Percentiles rank a stretch among this genome's conserved stretches.
Evolutionary conservation across 2,888 invertebrate genomes (phyloP).

Genomic region (Agrochola litura): DNA sequence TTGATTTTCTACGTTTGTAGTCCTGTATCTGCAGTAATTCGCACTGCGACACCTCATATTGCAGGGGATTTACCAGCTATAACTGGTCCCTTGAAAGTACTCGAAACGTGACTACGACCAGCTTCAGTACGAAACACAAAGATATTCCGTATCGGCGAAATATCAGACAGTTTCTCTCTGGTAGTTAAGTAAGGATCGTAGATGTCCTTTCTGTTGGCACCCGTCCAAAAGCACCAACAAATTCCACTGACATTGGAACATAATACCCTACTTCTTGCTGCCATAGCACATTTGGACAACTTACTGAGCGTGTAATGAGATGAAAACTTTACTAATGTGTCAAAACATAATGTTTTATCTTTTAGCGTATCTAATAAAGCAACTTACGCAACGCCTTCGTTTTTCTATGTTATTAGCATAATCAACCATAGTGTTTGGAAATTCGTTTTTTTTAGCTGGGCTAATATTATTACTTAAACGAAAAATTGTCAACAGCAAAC

Average conservation of each 20-base stretch:
- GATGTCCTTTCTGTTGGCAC: constrained; percentile 71
- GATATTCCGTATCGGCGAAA: constrained; percentile 53
- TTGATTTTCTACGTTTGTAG: constrained; percentile 48
- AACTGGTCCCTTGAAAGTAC: constrained; percentile 22
- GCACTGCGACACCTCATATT: constrained; percentile 63
- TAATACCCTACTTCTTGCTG: constrained; percentile 64
- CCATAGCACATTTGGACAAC: constrained; percentile 54
- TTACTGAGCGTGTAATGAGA: constrained; percentile 40
- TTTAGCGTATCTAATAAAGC: neutral
- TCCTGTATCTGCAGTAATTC: constrained; percentile 62
- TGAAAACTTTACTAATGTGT: constrained; percentile 43
- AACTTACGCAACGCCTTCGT: neutral
- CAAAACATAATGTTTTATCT: constrained; percentile 15
- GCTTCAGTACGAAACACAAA: constrained; percentile 42
- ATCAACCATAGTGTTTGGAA: neutral
- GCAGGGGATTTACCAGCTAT: constrained; percentile 47
- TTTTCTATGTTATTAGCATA: constrained; percentile 18
- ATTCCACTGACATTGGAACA: constrained; percentile 74
- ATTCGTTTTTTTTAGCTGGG: neutral
- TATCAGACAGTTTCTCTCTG: constrained; percentile 46
- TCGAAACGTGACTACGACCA: constrained; percentile 45
- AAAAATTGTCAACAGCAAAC: neutral
- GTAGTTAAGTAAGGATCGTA: constrained; percentile 58
- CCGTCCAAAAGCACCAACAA: constrained; percentile 70
- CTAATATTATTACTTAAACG: neutral